Evolutionary conservation across 2,797 vertebrate genomes (phyloP).

Genomic region (Poecile montanus): DNA sequence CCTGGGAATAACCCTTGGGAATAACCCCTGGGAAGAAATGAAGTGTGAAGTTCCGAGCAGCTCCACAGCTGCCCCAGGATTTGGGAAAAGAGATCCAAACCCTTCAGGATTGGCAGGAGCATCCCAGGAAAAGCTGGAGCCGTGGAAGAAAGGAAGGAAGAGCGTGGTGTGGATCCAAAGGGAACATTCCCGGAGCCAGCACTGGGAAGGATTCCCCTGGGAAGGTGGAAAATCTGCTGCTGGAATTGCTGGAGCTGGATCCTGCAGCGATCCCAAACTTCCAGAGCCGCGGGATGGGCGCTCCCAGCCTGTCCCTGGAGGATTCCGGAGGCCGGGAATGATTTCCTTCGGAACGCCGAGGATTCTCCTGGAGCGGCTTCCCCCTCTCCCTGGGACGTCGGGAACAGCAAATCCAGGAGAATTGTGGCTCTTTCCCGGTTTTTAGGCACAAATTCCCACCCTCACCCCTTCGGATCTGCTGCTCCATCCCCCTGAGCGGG

Average conservation of each 20-base stretch:
- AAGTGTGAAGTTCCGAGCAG: accelerated
- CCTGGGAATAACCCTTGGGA: not conserved
- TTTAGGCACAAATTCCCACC: not conserved
- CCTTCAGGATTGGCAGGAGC: not conserved
- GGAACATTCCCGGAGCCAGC: not conserved
- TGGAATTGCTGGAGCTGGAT: not conserved
- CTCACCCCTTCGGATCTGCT: not conserved
- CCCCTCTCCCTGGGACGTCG: not conserved
- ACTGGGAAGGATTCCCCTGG: not conserved
- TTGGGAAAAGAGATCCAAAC: not conserved
- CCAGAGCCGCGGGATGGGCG: not conserved
- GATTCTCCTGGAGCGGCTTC: not conserved
- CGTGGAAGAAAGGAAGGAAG: not conserved
- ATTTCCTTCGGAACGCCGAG: not conserved
- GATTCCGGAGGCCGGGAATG: not conserved
- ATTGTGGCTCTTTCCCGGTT: not conserved
- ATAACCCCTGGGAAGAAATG: not conserved
- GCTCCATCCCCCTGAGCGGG: not conserved
- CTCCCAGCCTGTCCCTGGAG: not conserved
- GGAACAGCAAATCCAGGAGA: not conserved
- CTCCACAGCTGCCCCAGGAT: not conserved
- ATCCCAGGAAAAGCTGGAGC: not conserved
- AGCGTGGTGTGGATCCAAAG: not conserved
- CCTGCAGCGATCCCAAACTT: accelerated
- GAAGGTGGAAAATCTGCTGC: not conserved